These are phyloP conservation scores for Gryllus bimaculatus DNA, from an alignment of 1,140 invertebrate genomes.

Conservation along the genomic window DNA sequence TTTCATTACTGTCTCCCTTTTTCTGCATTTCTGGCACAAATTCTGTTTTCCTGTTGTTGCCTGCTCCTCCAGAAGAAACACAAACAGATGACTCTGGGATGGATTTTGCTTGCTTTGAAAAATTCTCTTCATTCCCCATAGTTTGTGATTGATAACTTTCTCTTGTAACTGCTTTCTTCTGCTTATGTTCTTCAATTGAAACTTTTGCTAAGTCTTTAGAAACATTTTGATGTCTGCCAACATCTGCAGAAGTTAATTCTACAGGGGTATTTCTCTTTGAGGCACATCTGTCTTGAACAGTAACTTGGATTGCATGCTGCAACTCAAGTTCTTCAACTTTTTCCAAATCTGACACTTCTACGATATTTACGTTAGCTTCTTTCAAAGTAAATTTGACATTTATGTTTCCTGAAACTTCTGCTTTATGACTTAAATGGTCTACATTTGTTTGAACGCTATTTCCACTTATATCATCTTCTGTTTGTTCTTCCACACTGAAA, in stretches of 20 bases:
- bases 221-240: not conserved
- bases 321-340: not conserved
- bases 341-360: not conserved
- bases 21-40: not conserved
- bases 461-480: constrained; percentile 8
- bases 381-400: not conserved
- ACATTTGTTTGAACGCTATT: not conserved
- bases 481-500: not conserved
- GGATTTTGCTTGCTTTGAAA: not conserved
- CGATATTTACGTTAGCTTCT: not conserved
- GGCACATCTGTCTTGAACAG: not conserved
- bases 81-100: not conserved
- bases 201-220: not conserved
- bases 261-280: not conserved
- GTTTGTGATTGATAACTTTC: not conserved
- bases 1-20: not conserved
- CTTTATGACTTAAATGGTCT: not conserved
- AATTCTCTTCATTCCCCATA: not conserved
- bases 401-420: not conserved
- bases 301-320: not conserved
- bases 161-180: not conserved
- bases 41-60: not conserved
- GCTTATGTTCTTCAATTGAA: not conserved
- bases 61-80: not conserved
- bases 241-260: not conserved